A percentile compares a stretch with the other conserved stretches of the same genome.
Conservation (phyloP, 2,888 invertebrate species). For the Galeruca laticollis region DNA sequence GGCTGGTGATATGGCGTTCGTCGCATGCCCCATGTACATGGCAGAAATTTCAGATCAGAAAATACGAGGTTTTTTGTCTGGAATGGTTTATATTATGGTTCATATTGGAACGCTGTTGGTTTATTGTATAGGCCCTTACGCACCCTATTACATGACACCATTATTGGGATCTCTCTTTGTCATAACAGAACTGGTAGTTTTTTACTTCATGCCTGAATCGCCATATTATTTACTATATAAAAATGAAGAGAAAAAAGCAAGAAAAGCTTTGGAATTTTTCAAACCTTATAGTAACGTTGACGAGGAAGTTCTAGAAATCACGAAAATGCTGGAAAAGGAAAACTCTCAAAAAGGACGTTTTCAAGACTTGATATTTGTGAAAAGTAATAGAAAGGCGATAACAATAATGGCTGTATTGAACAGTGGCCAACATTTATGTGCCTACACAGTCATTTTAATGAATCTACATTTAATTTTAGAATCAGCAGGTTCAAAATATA, state of each 20-base stretch:
- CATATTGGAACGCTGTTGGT: slow-evolving; percentile 61
- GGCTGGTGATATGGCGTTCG: slow-evolving; percentile 64
- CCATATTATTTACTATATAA: slow-evolving; percentile 62
- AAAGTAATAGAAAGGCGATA: slow-evolving; percentile 61
- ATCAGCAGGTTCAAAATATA: slow-evolving; percentile 59
- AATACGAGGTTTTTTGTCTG: slow-evolving; percentile 63
- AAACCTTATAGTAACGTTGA: slow-evolving; percentile 57
- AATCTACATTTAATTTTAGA: slow-evolving; percentile 62
- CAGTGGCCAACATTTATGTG: slow-evolving; percentile 63
- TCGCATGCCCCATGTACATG: slow-evolving; percentile 65
- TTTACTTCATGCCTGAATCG: slow-evolving; percentile 64
- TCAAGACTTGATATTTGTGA: slow-evolving; percentile 59
- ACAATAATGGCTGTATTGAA: slow-evolving; percentile 62
- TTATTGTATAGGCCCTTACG: slow-evolving; percentile 59
- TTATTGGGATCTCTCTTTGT: slow-evolving; percentile 56
- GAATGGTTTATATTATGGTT: slow-evolving; percentile 64
- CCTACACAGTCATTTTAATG: slow-evolving; percentile 64
- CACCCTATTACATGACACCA: slow-evolving; percentile 54
- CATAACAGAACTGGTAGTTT: slow-evolving; percentile 56
- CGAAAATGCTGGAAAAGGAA: slow-evolving; percentile 59
- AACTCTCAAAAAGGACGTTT: slow-evolving; percentile 59
- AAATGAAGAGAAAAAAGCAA: slow-evolving; percentile 58
- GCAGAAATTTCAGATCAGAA: slow-evolving; percentile 64
- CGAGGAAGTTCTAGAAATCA: slow-evolving; percentile 61
- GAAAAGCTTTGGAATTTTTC: slow-evolving; percentile 57